Evolutionary conservation across 1,140 invertebrate genomes (phyloP).

Genomic region (Trichomalopsis sarcophagae): DNA sequence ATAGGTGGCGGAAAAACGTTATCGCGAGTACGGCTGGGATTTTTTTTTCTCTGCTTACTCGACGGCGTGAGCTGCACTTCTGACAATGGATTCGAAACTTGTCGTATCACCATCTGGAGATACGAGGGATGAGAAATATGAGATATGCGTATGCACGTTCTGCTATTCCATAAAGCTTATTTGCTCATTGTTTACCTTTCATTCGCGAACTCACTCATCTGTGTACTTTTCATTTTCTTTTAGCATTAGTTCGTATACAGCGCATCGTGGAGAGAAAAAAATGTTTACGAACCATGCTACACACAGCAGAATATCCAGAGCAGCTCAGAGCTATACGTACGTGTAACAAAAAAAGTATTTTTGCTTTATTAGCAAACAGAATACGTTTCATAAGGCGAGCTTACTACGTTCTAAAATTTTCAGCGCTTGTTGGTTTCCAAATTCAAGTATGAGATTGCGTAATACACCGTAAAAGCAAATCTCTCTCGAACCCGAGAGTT

Average conservation of each 20-base stretch:
- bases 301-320: background rate
- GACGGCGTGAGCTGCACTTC: background rate
- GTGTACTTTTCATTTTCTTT: background rate
- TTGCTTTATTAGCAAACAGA: background rate
- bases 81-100: background rate
- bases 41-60: background rate
- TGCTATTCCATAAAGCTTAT: background rate
- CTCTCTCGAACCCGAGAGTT: background rate
- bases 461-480: background rate
- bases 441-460: too few species aligned
- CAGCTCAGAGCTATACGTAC: background rate
- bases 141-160: background rate
- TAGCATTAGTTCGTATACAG: background rate
- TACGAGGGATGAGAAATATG: background rate
- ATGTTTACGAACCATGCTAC: background rate
- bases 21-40: background rate
- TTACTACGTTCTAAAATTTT: background rate
- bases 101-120: background rate
- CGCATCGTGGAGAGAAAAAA: background rate
- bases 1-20: background rate
- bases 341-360: background rate
- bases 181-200: background rate
- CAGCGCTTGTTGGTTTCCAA: background rate
- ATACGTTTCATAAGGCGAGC: too few species aligned
- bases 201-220: background rate